A percentile compares a stretch with the other conserved stretches of the same genome.
These are phyloP conservation scores for Sebastiscus albofasciatus DNA, from an alignment of 2,797 vertebrate genomes.

Conservation along the genomic window DNA sequence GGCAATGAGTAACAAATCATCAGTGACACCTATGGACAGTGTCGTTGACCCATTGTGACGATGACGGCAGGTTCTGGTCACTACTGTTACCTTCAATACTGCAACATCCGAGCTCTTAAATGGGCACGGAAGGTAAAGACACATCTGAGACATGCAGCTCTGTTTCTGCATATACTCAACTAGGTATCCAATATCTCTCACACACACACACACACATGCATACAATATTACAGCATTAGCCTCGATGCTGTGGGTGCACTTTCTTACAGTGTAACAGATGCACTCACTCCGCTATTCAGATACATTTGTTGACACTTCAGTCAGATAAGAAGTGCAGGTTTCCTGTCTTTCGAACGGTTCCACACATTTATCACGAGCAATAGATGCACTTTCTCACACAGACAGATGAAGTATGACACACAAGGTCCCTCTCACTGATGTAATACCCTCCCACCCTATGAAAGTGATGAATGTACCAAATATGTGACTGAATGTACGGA, in stretches of 20 bases:
- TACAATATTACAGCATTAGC: conserved; percentile 2
- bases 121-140: conserved; percentile 1
- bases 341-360: conserved; percentile 28
- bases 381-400: conserved; percentile 30
- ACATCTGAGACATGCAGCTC: not conserved
- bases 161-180: conserved; percentile 3
- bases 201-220: conserved; percentile 26
- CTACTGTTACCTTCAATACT: conserved; percentile 46
- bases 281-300: not conserved
- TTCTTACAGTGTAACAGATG: conserved; percentile 2
- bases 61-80: conserved; percentile 40
- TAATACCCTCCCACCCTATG: conserved; percentile 24
- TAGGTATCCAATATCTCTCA: not conserved
- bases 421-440: conserved; percentile 33
- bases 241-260: conserved; percentile 3
- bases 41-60: not conserved
- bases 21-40: not conserved
- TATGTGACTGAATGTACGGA: conserved; percentile 69
- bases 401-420: conserved; percentile 35
- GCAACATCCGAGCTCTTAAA: conserved; percentile 7
- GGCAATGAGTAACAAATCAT: not conserved
- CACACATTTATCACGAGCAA: conserved; percentile 29
- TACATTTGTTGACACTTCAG: not conserved
- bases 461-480: conserved; percentile 72
- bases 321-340: conserved; percentile 20